These are phyloP conservation scores for Alviniconcha strummeri DNA, from an alignment of 2,888 invertebrate genomes.

Conservation along the genomic window DNA sequence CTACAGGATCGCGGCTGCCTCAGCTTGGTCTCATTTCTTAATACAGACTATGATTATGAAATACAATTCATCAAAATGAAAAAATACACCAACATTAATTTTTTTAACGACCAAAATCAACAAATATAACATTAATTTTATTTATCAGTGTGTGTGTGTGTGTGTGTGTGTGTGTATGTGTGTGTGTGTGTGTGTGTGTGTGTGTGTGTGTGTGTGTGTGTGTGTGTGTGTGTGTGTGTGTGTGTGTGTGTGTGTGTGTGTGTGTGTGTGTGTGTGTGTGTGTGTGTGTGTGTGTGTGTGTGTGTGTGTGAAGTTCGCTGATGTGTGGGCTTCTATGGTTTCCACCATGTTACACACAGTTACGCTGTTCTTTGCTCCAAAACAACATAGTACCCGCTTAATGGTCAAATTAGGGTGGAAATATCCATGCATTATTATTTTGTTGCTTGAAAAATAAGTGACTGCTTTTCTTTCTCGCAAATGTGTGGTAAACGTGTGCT, in stretches of 20 bases:
- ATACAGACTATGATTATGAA: neutral
- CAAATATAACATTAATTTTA: neutral
- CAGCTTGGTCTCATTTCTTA: too few species aligned
- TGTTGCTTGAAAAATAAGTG: neutral
- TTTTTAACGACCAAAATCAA: neutral
- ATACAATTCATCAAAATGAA: neutral
- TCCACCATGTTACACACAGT: too few species aligned
- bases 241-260: neutral
- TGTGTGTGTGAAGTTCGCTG: neutral
- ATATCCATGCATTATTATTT: neutral
- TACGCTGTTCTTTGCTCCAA: too few species aligned
- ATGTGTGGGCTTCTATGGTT: neutral
- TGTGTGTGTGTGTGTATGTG: conserved; percentile 5
- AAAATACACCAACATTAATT: neutral
- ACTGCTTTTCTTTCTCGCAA: neutral
- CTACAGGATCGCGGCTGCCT: too few species aligned
- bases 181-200: conserved; percentile 3
- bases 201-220: conserved; percentile 13
- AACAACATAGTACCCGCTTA: too few species aligned
- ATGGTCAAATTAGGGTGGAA: too few species aligned
- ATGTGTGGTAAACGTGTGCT: too few species aligned
- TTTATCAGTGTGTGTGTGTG: neutral
- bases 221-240: conserved; percentile 15
- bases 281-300: conserved; percentile 3
- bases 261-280: conserved; percentile 7